phyloP scores from a whole-genome alignment of 1,140 invertebrate genomes.

The Oreohelix idahoensis region DNA sequence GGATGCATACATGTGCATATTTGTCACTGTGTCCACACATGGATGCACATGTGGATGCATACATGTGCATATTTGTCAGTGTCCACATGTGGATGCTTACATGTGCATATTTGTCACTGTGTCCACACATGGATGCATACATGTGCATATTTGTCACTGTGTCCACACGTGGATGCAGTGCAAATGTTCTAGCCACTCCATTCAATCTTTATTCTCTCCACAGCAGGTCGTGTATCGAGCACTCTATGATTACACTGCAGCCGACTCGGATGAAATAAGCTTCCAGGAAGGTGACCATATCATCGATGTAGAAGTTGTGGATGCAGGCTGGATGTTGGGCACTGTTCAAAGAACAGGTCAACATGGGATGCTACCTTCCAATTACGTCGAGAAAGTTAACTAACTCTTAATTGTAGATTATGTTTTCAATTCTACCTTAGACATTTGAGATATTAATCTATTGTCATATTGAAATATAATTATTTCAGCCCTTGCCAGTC shows the following conservation, averaged over 20 bases:
- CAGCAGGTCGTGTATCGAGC: slow-evolving; percentile 84
- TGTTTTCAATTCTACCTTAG: not conserved
- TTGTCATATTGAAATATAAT: too few species aligned
- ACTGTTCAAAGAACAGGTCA: slow-evolving; percentile 91
- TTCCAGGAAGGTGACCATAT: slow-evolving; percentile 97
- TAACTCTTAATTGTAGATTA: not conserved
- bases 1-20: too few species aligned
- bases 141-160: too few species aligned
- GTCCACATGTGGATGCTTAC: too few species aligned
- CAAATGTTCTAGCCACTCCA: too few species aligned
- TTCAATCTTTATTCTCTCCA: not conserved
- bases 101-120: too few species aligned
- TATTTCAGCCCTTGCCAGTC: too few species aligned
- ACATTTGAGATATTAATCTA: not conserved
- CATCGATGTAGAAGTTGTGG: slow-evolving; percentile 93
- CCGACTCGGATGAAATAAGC: slow-evolving; percentile 96
- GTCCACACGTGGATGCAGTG: too few species aligned
- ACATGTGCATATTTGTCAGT: too few species aligned
- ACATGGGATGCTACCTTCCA: slow-evolving; percentile 97
- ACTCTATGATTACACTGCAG: slow-evolving; percentile 97
- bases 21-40: too few species aligned
- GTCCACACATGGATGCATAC: not conserved
- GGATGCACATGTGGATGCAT: too few species aligned
- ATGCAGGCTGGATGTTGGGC: slow-evolving; percentile 98
- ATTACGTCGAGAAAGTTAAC: slow-evolving; percentile 86